Base-by-base conservation (phyloP, 2,797 vertebrate genomes). In the Sphaeramia orbicularis region DNA sequence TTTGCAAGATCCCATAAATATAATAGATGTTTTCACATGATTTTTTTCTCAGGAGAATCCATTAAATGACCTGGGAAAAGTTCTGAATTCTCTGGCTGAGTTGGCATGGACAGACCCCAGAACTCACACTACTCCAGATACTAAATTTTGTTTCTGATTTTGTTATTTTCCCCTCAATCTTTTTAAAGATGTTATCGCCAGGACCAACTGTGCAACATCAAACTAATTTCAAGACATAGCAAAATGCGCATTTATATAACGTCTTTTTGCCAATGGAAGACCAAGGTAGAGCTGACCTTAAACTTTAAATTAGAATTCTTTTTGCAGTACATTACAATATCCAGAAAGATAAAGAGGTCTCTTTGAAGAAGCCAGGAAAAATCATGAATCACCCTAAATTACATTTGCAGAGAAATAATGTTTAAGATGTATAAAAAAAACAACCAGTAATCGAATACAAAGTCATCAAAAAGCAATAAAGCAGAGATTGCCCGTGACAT, bases 181-280 rank as follows among this genome's bases (percentile, higher is more conserved):
- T 32, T 35, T 61, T 18, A 44, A 19, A 5, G 38, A 27, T 32
- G 15, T 44, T 44, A n/a, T n/a, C 43, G 60, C 44, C 45, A 56
- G 59, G 13, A 41, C 16, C 54, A 60, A 63, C 51, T 65, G 61
- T 44, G 14, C 32, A 66, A 55, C 37, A 54, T 55, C 65, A 65
- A 66, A 65, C n/a, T 47, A 43, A 55, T 63, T 55, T 66, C 1
- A 54, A 59, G 11, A 15, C 18, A 51, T 65, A 64, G 50, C 67
- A 51, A 47, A 52, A 41, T 10, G 6, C 35, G 24, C 21, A 37
- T 45, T 76, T 32, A 7, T 63, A 8, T 27, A 52, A 42, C 27
- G 60, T 35, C 9, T 66, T 6, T 47, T 68, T 47, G 61, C 27
- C 41, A 21, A 36, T 14, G 10, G 10, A 41, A 24, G 47, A 18